These are phyloP conservation scores for Spodoptera litura DNA, from an alignment of 1,140 invertebrate species.

Conservation along the genomic window DNA sequence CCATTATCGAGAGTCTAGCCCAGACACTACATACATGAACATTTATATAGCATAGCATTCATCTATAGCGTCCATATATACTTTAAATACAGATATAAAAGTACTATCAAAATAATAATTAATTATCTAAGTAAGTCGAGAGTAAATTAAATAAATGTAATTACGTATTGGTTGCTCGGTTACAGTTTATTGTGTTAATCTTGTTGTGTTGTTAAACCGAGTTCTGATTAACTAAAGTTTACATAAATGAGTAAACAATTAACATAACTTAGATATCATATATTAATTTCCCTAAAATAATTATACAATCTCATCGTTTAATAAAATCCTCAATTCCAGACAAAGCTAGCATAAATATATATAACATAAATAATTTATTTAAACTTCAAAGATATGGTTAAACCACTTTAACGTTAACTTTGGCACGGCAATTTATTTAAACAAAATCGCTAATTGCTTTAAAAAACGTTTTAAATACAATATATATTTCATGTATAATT, in stretches of 20 bases:
- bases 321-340: conserved; percentile 38
- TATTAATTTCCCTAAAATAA: too few relatives aligned
- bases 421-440: conserved; percentile 66
- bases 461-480: conserved; percentile 49
- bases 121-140: conserved; percentile 12
- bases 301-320: not conserved
- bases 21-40: conserved; percentile 24
- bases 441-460: conserved; percentile 27
- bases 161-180: conserved; percentile 36
- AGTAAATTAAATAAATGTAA: conserved; percentile 29
- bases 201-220: not conserved
- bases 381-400: conserved; percentile 44
- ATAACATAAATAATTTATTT: conserved; percentile 20
- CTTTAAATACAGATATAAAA: conserved; percentile 39
- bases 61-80: conserved; percentile 35
- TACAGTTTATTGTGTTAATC: conserved; percentile 22
- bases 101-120: conserved; percentile 41
- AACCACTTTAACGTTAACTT: conserved; percentile 57
- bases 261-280: conserved; percentile 5
- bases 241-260: not conserved
- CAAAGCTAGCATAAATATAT: conserved; percentile 30
- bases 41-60: conserved; percentile 41
- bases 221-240: not conserved
- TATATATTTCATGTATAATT: conserved; percentile 33
- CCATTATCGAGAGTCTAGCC: too few relatives aligned